phyloP scores from a whole-genome alignment of 1,140 invertebrate species.

The Zelostemma sp. region DNA sequence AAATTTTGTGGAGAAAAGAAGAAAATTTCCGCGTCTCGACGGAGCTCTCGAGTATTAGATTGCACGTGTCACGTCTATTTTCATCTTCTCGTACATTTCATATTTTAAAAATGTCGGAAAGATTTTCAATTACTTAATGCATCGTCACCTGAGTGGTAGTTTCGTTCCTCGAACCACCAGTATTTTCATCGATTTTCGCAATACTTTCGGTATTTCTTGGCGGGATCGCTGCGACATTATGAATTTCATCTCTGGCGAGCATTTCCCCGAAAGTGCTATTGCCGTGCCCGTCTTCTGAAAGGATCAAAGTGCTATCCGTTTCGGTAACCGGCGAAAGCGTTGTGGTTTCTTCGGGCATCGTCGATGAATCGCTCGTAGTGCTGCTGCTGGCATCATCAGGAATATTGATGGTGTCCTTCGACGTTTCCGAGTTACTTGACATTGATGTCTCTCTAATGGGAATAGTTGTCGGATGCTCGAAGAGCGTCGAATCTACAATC shows the following conservation, averaged over 20 bases:
- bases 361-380: constrained; percentile 41
- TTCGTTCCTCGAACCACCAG: constrained; percentile 7
- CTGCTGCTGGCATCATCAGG: constrained; percentile 39
- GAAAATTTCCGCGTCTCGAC: no score
- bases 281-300: constrained; percentile 20
- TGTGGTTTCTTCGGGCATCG: constrained; percentile 38
- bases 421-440: constrained; percentile 41
- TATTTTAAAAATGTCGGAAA: no score
- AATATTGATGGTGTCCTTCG: constrained; percentile 27
- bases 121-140: no score
- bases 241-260: constrained; percentile 23
- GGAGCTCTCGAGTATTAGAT: no score
- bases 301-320: constrained; percentile 33
- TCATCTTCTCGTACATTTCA: no score
- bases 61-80: no score
- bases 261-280: constrained; percentile 32
- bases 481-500: constrained; percentile 35
- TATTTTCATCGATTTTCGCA: constrained; percentile 27
- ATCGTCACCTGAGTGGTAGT: constrained; percentile 28
- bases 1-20: no score
- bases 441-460: constrained; percentile 40
- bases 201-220: constrained; percentile 18
- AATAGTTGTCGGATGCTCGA: constrained; percentile 40
- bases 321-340: constrained; percentile 18
- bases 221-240: constrained; percentile 22